phyloP scores from a whole-genome alignment of 2,797 vertebrate species.

The Odontamblyopus lacepedii region DNA sequence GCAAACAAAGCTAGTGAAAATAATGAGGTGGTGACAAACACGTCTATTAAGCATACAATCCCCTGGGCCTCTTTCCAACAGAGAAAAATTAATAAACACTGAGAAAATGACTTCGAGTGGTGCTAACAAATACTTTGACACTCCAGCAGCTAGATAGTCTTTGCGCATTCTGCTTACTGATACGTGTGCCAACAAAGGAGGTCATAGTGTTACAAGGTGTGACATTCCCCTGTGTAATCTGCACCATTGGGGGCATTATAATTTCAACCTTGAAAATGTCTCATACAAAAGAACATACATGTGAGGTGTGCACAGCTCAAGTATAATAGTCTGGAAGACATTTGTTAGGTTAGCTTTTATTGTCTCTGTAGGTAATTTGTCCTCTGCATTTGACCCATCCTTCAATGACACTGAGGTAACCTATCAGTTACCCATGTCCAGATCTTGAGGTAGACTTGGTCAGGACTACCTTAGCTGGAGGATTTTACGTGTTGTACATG shows the following conservation, averaged over 20 bases:
- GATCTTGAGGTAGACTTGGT: no score
- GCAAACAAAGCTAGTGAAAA: conserved; percentile 19
- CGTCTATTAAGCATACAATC: conserved; percentile 10
- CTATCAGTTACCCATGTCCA: no score
- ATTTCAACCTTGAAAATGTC: conserved; percentile 43
- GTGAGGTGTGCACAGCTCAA: not conserved
- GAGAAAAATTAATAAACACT: conserved; percentile 31
- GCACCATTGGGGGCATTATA: conserved; percentile 34
- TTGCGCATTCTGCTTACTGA: conserved; percentile 15
- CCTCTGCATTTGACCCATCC: no score
- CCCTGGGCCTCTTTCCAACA: conserved; percentile 10
- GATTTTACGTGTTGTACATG: no score
- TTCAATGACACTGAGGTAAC: no score
- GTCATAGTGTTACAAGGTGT: conserved; percentile 45
- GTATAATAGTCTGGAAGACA: not conserved
- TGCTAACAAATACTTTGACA: conserved; percentile 27
- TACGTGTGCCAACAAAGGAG: conserved; percentile 15
- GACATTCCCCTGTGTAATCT: conserved; percentile 47
- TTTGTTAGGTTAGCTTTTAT: no score
- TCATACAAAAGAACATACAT: not conserved
- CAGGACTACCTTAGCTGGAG: no score
- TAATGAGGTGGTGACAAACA: conserved; percentile 43
- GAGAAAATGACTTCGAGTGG: conserved; percentile 3
- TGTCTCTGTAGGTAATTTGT: no score
- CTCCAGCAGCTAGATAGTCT: conserved; percentile 2